A percentile compares a stretch with the other conserved stretches of the same genome.
Conservation (phyloP, 2,113 vertebrate genomes). For the Cynopterus brachyotis region DNA sequence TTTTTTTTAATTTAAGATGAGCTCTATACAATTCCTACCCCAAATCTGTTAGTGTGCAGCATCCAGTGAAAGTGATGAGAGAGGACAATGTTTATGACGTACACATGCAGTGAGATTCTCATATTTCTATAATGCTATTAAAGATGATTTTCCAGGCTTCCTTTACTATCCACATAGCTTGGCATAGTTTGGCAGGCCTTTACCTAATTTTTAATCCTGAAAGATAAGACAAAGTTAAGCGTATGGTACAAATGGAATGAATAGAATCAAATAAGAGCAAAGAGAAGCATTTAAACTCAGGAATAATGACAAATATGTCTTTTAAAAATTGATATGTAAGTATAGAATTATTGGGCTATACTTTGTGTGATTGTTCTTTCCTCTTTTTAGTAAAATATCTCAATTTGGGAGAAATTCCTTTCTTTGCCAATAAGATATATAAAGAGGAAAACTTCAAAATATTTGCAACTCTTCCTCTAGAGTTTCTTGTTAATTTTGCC, state of each 20-base stretch:
- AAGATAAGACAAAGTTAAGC: not conserved
- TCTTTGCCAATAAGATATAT: not conserved
- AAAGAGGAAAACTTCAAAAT: not conserved
- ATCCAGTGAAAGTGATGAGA: not conserved
- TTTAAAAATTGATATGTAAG: not conserved
- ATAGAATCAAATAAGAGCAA: not conserved
- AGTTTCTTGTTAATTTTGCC: not conserved
- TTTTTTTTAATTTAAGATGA: not conserved
- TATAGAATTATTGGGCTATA: not conserved
- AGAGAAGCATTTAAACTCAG: not conserved
- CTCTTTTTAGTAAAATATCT: not conserved
- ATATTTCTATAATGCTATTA: not conserved
- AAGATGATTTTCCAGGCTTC: not conserved
- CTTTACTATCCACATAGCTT: not conserved
- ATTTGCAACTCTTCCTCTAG: not conserved
- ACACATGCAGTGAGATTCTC: no score
- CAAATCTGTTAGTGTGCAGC: not conserved
- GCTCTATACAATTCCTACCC: not conserved
- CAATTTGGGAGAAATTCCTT: not conserved
- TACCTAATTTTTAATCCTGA: not conserved
- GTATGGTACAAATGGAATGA: not conserved
- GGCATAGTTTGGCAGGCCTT: not conserved
- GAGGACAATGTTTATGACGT: not conserved
- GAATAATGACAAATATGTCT: not conserved
- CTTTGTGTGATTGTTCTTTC: not conserved